Conservation (phyloP, 2,888 invertebrate species). For the Meghimatium bilineatum region DNA sequence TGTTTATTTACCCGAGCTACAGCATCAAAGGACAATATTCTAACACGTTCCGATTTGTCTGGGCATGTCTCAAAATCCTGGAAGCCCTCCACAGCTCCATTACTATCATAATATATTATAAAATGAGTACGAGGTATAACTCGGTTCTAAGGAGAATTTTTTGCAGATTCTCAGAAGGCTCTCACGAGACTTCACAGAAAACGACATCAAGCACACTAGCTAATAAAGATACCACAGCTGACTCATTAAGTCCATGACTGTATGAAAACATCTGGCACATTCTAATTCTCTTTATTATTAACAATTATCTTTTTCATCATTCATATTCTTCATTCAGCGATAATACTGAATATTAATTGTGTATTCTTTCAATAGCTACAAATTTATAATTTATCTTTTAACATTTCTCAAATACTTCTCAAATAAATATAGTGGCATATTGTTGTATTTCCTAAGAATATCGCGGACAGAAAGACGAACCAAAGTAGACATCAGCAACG, state of each 20-base stretch:
- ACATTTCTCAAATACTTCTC: no score
- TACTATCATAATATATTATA: conserved; percentile 9
- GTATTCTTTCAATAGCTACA: no score
- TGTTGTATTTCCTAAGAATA: no score
- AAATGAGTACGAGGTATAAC: conserved; percentile 3
- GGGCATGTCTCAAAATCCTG: not conserved
- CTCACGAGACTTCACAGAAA: not conserved
- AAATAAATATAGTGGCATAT: no score
- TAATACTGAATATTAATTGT: no score
- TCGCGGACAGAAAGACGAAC: no score
- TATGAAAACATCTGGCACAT: no score
- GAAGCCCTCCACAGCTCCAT: conserved; percentile 4
- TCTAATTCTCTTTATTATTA: no score
- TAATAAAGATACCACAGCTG: not conserved
- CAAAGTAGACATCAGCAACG: no score
- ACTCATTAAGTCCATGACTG: not conserved
- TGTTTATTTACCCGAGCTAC: conserved; percentile 1
- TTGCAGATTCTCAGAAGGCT: not conserved
- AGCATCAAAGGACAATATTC: not conserved
- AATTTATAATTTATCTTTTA: no score
- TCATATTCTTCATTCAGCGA: no score
- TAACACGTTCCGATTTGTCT: conserved; percentile 17
- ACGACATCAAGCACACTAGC: not conserved
- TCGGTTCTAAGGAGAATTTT: not conserved
- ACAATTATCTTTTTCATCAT: no score